Conservation (phyloP, 2,113 vertebrate species). For the Protomyctophum bolini region DNA sequence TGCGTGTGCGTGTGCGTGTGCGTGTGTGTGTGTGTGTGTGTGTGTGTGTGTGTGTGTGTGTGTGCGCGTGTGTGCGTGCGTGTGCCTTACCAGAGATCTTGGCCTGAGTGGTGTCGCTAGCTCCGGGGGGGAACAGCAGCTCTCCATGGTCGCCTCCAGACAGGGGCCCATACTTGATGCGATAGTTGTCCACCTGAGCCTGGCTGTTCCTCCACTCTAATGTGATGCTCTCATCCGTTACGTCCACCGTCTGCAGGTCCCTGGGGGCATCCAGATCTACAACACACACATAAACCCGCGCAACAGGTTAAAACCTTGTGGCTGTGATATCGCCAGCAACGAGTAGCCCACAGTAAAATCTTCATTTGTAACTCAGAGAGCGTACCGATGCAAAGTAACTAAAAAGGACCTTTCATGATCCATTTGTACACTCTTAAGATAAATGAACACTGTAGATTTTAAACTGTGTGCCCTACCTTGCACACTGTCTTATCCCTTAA, state of each 20-base stretch:
- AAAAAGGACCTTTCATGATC: too few species aligned
- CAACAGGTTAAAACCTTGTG: background rate
- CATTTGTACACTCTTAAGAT: too few species aligned
- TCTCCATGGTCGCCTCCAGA: slow-evolving; percentile 93
- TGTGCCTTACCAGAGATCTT: slow-evolving; percentile 85
- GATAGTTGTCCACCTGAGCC: slow-evolving; percentile 84
- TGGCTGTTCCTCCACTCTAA: slow-evolving; percentile 93
- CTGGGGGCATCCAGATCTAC: slow-evolving; percentile 91
- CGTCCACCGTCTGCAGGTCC: slow-evolving; percentile 84
- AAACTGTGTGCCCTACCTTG: too few species aligned
- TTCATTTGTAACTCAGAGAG: too few species aligned
- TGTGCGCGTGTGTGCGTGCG: background rate
- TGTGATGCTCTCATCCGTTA: slow-evolving; percentile 92
- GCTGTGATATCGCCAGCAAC: too few species aligned
- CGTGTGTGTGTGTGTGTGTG: background rate
- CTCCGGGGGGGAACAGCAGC: slow-evolving; percentile 83
- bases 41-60: background rate
- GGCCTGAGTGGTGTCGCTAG: slow-evolving; percentile 83
- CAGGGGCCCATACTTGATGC: slow-evolving; percentile 94
- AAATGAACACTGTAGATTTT: too few species aligned
- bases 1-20: background rate
- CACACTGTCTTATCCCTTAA: too few species aligned
- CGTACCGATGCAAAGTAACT: too few species aligned
- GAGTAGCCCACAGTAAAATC: too few species aligned
- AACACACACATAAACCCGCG: slow-evolving; percentile 20